Evolutionary conservation across 1,140 invertebrate species (phyloP), one percentile per base, ranked within the genome.

Genomic region (Lucilia cuprina): DNA sequence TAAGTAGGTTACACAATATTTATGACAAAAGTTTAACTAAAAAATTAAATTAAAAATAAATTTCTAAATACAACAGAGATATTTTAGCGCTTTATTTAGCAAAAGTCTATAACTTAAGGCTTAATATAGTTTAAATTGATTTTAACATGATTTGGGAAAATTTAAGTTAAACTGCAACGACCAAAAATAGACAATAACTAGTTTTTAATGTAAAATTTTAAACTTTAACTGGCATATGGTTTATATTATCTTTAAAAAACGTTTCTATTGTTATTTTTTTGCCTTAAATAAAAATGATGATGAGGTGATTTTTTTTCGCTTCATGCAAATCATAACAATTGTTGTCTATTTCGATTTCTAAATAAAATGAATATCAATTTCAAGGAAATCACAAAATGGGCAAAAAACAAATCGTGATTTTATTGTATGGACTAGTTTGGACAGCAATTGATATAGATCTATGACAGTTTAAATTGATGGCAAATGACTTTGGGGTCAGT

Each of bases 391-490:
- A 60, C 3, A n/a, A 60, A 60, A 17, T 60, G 25, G 25, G 25
- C 25, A 30, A 30, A 30, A 70, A 10, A 70, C 65, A 25, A 25
- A 65, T 70, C 65, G 65, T 70, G 65, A 70, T 70, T 21, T 70
- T 19, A n/a, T n/a, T n/a, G 55, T 60, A n/a, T 60, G n/a, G n/a
- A 60, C 55, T 5, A 70, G 21, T 9, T 25, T 55, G 12, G 10
- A 25, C 17, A 21, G 19, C 65, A 70, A n/a, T 2, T 21, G 65
- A 70, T 70, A 70, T 70, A 9, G 65, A 70, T 70, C 65, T 25
- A 25, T 70, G 65, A 70, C 65, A 70, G 65, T 70, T 70, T 25
- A 70, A 70, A 70, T 70, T 70, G 65, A 70, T 70, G 21, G 65
- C 7, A 70, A n/a, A 19, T 70, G 65, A 70, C 41, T 41, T 5